Conservation (phyloP, 2,888 invertebrate genomes). For the Sphecodes monilicornis region DNA sequence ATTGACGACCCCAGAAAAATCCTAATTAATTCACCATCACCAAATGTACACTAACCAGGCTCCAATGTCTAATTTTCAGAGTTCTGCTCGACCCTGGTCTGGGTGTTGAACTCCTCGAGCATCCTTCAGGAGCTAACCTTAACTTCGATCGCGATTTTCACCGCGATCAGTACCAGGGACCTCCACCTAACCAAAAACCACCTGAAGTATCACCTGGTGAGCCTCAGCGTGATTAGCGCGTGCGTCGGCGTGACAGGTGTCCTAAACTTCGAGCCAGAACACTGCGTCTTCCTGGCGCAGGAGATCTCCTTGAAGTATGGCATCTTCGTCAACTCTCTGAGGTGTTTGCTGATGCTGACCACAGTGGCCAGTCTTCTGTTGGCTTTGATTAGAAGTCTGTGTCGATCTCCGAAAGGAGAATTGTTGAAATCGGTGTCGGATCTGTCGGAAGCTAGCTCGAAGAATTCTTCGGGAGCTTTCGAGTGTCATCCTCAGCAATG, state of each 20-base stretch:
- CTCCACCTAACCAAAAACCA: constrained; percentile 82
- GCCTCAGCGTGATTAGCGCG: constrained; percentile 84
- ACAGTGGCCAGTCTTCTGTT: constrained; percentile 73
- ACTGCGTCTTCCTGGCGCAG: constrained; percentile 80
- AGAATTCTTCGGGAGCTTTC: constrained; percentile 81
- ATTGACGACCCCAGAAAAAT: background rate
- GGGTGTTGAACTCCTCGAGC: constrained; percentile 84
- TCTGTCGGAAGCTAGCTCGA: constrained; percentile 81
- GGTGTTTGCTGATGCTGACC: constrained; percentile 72
- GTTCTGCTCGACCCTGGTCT: constrained; percentile 84
- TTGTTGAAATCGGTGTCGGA: constrained; percentile 81
- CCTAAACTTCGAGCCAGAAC: constrained; percentile 81
- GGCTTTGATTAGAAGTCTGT: constrained; percentile 68
- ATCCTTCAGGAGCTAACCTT: constrained; percentile 85
- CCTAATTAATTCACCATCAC: background rate
- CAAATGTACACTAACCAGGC: background rate
- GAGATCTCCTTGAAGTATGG: constrained; percentile 81
- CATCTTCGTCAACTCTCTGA: constrained; percentile 78
- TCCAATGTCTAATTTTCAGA: constrained; percentile 66
- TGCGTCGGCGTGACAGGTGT: constrained; percentile 85
- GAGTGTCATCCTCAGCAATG: constrained; percentile 82
- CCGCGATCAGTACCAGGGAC: constrained; percentile 77
- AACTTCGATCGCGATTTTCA: constrained; percentile 83
- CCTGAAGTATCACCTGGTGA: constrained; percentile 84
- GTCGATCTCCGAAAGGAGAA: constrained; percentile 76